Percentiles rank a stretch among this genome's conserved stretches.
These are phyloP conservation scores for Mimachlamys varia DNA, from an alignment of 2,888 invertebrate genomes.

Conservation along the genomic window DNA sequence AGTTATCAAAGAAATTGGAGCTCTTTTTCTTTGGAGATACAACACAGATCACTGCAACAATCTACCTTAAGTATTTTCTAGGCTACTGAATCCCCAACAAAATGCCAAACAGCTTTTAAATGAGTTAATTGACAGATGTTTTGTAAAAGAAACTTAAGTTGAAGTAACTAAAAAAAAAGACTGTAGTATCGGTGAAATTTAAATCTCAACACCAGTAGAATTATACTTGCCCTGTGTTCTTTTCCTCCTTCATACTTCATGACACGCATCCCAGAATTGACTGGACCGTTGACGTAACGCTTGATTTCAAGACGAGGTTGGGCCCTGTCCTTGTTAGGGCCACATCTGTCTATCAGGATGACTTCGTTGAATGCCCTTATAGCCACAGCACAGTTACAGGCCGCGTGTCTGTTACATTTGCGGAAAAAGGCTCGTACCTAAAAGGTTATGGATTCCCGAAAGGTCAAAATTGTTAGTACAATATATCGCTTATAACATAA, in stretches of 20 bases:
- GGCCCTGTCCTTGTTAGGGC: conserved; percentile 19
- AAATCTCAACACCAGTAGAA: too few species aligned
- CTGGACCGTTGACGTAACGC: conserved; percentile 55
- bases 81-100: too few species aligned
- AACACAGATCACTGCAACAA: too few species aligned
- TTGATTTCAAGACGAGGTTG: conserved; percentile 32
- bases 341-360: conserved; percentile 63
- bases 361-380: conserved; percentile 64
- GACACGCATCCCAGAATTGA: conserved; percentile 55
- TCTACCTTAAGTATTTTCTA: too few species aligned
- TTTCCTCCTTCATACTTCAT: conserved; percentile 53
- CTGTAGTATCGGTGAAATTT: too few species aligned
- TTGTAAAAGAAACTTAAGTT: too few species aligned
- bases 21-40: too few species aligned
- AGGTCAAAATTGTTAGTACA: not conserved
- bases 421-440: conserved; percentile 46
- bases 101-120: too few species aligned
- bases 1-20: too few species aligned
- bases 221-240: conserved; percentile 55
- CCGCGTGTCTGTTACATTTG: conserved; percentile 45
- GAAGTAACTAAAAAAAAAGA: too few species aligned
- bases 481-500: not conserved
- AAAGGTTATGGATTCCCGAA: not conserved
- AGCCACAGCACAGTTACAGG: conserved; percentile 67
- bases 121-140: too few species aligned